Base-by-base conservation (phyloP, 2,113 vertebrate genomes). In the Vanacampus margaritifer region DNA sequence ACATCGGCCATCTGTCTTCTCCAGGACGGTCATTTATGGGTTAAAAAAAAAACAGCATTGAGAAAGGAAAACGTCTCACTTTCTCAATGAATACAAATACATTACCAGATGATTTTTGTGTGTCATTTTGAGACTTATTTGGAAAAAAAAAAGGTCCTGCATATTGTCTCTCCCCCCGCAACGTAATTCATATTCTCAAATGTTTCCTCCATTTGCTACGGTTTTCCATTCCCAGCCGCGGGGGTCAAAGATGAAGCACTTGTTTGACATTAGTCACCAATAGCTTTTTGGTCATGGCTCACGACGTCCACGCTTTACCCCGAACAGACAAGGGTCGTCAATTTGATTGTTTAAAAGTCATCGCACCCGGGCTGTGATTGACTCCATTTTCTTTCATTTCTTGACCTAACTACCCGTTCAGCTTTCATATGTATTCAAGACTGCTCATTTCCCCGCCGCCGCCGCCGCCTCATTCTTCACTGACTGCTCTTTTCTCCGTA, bases 281-380 rank as follows among this genome's bases (percentile, higher is more conserved):
- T 87, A 75, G 80, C 83, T 82, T 87, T 87, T 89, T 83, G 80
- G 84, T 87, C 89, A 87, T 79, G 89, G 87, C 86, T 90, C 90
- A 89, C 82, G 76, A 85, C 82, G 32, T 80, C 70, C 79, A 86
- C 85, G 85, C 88, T 87, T 88, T 87, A 71, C 84, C 76, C 48
- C 81, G 71, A 68, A 72, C 82, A 83, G 84, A 87, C 87, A 90
- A 83, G 82, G 83, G 81, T 84, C 87, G 81, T 91, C 87, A 89
- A 89, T 91, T 92, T 89, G 90, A 92, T 92, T 92, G 91, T 91
- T 92, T 91, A 93, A 92, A 88, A 92, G 88, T 91, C 87, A 90
- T 92, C 90, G 81, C 89, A 85, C 86, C 84, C 86, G 82, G 83
- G 87, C 89, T 89, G 54, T 89, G 88, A 90, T 88, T 86, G 90